These are phyloP conservation scores for Drosophila limbata DNA, from an alignment of 2,888 invertebrate genomes.

Conservation along the genomic window DNA sequence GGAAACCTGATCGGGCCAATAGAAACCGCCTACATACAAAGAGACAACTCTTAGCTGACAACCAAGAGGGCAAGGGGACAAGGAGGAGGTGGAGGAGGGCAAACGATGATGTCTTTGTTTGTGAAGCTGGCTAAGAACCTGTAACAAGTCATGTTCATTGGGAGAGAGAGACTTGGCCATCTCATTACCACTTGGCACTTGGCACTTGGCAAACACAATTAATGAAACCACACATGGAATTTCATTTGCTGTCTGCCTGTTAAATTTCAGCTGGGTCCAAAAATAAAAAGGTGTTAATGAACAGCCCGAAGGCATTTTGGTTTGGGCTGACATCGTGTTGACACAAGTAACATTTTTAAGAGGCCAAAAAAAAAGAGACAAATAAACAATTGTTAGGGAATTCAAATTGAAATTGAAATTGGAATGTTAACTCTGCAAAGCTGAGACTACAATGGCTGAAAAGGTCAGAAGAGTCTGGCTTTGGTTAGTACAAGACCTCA, in stretches of 20 bases:
- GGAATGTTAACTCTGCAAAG: constrained; percentile 49
- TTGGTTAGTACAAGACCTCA: constrained; percentile 16
- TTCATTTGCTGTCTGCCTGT: constrained; percentile 50
- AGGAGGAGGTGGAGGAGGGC: not conserved
- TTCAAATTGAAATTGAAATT: constrained; percentile 15
- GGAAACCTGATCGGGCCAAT: constrained; percentile 62
- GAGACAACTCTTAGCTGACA: constrained; percentile 33
- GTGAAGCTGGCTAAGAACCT: constrained; percentile 59
- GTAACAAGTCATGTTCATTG: constrained; percentile 60
- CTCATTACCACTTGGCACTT: constrained; percentile 65
- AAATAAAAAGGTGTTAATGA: constrained; percentile 72
- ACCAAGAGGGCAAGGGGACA: not conserved
- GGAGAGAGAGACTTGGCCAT: constrained; percentile 49
- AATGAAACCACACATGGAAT: constrained; percentile 75
- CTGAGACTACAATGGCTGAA: constrained; percentile 8
- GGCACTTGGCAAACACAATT: constrained; percentile 75
- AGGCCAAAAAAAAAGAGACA: constrained; percentile 46
- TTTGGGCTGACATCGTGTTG: constrained; percentile 71
- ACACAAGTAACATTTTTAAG: constrained; percentile 71
- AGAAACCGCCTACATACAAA: constrained; percentile 47
- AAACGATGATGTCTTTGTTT: constrained; percentile 54
- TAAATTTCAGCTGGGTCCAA: constrained; percentile 44
- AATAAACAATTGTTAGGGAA: constrained; percentile 68
- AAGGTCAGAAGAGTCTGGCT: constrained; percentile 45
- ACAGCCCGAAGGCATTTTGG: constrained; percentile 72